These are phyloP conservation scores for Saimiri boliviensis DNA, from an alignment of 2,113 vertebrate species.

Conservation along the genomic window DNA sequence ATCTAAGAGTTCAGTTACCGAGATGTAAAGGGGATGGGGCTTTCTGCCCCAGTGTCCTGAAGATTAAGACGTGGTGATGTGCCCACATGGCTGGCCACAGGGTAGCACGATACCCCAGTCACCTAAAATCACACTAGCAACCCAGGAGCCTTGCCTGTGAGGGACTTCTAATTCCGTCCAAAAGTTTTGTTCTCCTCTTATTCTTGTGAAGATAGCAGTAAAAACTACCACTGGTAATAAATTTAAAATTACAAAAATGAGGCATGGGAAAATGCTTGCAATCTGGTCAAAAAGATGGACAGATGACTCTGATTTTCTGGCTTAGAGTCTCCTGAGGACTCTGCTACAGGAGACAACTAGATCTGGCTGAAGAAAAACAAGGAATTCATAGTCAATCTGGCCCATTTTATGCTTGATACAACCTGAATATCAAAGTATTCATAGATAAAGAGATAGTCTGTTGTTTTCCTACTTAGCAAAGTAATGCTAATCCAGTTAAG, in stretches of 20 bases:
- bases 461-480: not conserved
- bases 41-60: not conserved
- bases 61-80: not conserved
- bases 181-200: not conserved
- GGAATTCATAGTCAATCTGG: not conserved
- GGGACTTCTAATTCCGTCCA: not conserved
- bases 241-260: not conserved
- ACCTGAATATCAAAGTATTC: not conserved
- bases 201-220: not conserved
- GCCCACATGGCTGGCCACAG: not conserved
- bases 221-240: not conserved
- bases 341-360: too few relatives aligned
- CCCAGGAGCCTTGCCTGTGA: not conserved
- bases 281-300: not conserved
- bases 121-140: not conserved
- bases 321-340: not conserved
- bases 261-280: not conserved
- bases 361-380: not conserved
- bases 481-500: not conserved
- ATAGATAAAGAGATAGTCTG: not conserved
- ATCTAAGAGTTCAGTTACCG: not conserved
- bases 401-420: not conserved
- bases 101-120: not conserved
- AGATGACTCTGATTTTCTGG: not conserved
- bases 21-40: not conserved